Evolutionary conservation across 2,888 invertebrate genomes (phyloP).

Genomic region (Eupeodes luniger): DNA sequence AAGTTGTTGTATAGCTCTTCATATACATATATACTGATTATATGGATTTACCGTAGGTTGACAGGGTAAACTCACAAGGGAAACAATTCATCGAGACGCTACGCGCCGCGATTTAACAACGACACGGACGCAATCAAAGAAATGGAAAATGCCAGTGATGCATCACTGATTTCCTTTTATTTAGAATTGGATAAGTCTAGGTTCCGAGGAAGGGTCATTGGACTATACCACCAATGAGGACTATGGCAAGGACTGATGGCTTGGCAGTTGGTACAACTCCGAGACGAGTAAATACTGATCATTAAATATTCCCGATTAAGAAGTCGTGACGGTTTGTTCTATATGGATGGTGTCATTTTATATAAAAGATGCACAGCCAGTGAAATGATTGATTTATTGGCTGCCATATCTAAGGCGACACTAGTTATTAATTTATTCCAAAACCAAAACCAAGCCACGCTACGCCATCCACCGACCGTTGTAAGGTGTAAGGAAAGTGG

Average conservation of each 20-base stretch:
- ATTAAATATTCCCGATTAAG: constrained; percentile 42
- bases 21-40: background rate
- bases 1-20: background rate
- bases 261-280: too few species aligned
- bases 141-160: constrained; percentile 50
- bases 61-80: constrained; percentile 49
- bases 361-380: constrained; percentile 1
- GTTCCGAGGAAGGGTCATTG: constrained; percentile 37
- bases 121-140: constrained; percentile 17
- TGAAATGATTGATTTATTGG: constrained; percentile 34
- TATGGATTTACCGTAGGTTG: constrained; percentile 46
- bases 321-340: constrained; percentile 11
- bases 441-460: background rate
- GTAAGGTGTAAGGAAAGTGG: constrained; percentile 11
- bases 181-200: background rate
- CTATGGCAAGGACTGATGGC: background rate
- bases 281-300: background rate
- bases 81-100: constrained; percentile 13
- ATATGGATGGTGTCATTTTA: constrained; percentile 9
- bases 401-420: background rate
- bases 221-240: background rate
- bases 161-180: constrained; percentile 63
- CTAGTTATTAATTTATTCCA: constrained; percentile 8
- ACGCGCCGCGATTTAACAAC: background rate
- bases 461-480: too few species aligned